Conservation (phyloP, 2,113 vertebrate species). For the Rutilus rutilus region DNA sequence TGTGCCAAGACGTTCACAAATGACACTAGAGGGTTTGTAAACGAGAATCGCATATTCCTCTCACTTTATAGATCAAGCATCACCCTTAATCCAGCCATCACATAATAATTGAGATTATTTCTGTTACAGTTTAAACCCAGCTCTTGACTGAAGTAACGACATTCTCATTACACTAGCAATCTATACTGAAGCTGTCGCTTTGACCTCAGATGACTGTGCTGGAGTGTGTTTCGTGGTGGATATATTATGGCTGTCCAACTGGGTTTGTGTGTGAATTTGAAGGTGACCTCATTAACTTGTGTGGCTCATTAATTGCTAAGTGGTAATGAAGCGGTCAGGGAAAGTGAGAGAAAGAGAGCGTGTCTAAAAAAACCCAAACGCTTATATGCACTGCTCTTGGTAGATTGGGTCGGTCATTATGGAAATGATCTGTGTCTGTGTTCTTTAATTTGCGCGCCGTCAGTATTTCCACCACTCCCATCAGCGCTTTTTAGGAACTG, state of each 20-base stretch:
- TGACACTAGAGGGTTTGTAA: background rate
- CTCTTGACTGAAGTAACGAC: background rate
- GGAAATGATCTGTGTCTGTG: too few species aligned
- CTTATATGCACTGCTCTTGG: too few species aligned
- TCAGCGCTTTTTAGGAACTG: too few species aligned
- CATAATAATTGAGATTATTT: constrained; percentile 2
- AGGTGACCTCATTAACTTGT: constrained; percentile 20
- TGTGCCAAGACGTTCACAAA: background rate
- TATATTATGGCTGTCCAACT: background rate
- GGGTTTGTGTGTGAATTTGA: constrained; percentile 16
- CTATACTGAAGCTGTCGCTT: background rate
- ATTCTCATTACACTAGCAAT: background rate
- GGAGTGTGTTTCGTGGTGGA: constrained; percentile 2
- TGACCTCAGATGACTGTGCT: constrained; percentile 14
- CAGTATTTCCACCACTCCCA: too few species aligned
- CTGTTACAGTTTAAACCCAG: background rate
- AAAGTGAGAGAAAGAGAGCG: constrained; percentile 17
- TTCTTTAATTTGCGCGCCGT: too few species aligned
- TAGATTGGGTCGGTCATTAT: too few species aligned
- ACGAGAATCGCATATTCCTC: background rate
- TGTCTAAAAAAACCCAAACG: too few species aligned
- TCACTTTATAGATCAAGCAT: background rate
- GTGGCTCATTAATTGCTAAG: background rate
- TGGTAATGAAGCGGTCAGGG: constrained; percentile 4
- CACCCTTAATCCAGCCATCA: constrained; percentile 2